Conservation (phyloP, 2,113 vertebrate genomes). For the Hyla sarda region DNA sequence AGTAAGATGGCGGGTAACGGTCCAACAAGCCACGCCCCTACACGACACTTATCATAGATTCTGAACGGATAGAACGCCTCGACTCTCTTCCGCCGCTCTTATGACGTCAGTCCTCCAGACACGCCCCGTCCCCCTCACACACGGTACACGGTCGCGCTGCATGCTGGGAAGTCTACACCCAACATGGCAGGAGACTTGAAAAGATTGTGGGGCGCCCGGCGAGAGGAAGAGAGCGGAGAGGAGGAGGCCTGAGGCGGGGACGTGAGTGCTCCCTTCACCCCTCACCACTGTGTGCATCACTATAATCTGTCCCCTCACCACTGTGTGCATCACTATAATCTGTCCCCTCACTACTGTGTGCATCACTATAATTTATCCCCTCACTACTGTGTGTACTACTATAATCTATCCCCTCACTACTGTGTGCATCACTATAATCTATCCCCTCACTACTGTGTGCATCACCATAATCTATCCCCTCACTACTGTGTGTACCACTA, state of each 20-base stretch:
- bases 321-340: background rate
- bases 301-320: background rate
- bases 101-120: conserved; percentile 38
- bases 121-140: background rate
- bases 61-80: background rate
- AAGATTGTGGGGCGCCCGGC: conserved; percentile 71
- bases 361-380: too few relatives aligned
- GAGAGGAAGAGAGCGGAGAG: conserved; percentile 41
- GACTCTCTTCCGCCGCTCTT: background rate
- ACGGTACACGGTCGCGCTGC: conserved; percentile 63
- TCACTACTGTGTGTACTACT: too few relatives aligned
- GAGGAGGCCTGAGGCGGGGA: conserved; percentile 19
- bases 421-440: too few relatives aligned
- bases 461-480: background rate
- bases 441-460: background rate
- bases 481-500: background rate
- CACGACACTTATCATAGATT: conserved; percentile 3
- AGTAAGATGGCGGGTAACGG: conserved; percentile 51
- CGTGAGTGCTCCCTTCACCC: background rate
- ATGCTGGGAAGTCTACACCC: conserved; percentile 83
- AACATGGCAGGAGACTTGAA: conserved; percentile 92
- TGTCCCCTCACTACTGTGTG: background rate
- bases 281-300: background rate
- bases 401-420: too few relatives aligned
- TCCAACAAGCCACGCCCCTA: background rate